These are phyloP conservation scores for Peromyscus eremicus DNA, from an alignment of 2,797 vertebrate species.

Conservation along the genomic window DNA sequence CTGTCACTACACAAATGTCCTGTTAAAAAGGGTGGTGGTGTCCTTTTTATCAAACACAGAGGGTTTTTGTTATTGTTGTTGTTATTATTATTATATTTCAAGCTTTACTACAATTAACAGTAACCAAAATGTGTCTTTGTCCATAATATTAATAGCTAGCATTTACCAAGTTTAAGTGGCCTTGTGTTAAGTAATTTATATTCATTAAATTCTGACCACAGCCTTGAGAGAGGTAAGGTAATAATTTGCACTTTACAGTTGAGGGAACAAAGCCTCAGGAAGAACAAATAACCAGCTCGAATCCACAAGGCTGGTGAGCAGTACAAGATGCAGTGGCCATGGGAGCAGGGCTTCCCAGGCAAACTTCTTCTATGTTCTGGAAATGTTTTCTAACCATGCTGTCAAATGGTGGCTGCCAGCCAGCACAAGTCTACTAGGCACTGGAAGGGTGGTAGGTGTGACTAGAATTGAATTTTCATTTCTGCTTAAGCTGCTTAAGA, in stretches of 20 bases:
- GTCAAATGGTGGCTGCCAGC: background rate
- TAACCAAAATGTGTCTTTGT: background rate
- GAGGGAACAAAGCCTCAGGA: background rate
- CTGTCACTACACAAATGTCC: slow-evolving; percentile 62
- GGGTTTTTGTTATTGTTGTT: slow-evolving; percentile 10
- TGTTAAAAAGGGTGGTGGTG: slow-evolving; percentile 69
- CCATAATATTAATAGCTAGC: background rate
- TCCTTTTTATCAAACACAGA: slow-evolving; percentile 71
- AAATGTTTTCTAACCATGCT: background rate
- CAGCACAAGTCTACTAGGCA: background rate
- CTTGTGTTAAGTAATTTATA: background rate
- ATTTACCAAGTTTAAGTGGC: background rate
- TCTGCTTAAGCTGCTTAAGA: background rate
- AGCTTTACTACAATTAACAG: slow-evolving; percentile 55
- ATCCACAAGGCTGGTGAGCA: background rate
- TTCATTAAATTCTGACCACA: background rate
- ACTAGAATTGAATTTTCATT: background rate
- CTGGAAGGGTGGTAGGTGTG: background rate
- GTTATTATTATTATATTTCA: background rate
- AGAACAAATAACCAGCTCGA: background rate
- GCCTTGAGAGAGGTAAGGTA: background rate
- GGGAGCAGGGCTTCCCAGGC: accelerated
- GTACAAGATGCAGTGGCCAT: background rate
- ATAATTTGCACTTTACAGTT: background rate
- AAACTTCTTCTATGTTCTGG: background rate